These are phyloP conservation scores for Calephelis virginiensis DNA, from an alignment of 1,140 invertebrate genomes.

Conservation along the genomic window DNA sequence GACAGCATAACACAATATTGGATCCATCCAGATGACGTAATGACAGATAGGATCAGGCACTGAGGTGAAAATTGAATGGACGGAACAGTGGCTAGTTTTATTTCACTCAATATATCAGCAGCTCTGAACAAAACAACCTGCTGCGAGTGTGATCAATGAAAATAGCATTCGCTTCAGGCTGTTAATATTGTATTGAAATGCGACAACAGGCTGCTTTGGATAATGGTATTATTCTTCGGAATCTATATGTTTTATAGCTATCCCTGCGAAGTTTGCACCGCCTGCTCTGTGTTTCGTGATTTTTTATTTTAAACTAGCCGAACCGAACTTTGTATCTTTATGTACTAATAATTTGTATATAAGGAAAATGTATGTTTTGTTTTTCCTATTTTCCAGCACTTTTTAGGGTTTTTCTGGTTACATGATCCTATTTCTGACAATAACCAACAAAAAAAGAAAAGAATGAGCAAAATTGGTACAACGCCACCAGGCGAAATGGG, in stretches of 20 bases:
- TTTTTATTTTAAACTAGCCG: too few relatives aligned
- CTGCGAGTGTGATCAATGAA: constrained; percentile 55
- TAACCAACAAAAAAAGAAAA: too few relatives aligned
- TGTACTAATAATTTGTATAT: too few relatives aligned
- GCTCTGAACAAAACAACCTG: constrained; percentile 55
- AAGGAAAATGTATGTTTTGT: too few relatives aligned
- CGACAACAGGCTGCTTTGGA: constrained; percentile 7
- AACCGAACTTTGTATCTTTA: too few relatives aligned
- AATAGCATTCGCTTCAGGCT: constrained; percentile 19
- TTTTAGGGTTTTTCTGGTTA: too few relatives aligned
- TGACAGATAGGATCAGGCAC: constrained; percentile 45
- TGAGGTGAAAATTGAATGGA: constrained; percentile 41
- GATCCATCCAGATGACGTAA: constrained; percentile 43
- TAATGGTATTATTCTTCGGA: constrained; percentile 7
- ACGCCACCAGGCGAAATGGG: too few relatives aligned
- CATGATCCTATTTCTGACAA: too few relatives aligned
- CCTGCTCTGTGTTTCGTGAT: too few relatives aligned
- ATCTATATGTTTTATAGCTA: neutral
- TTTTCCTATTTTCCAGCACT: too few relatives aligned
- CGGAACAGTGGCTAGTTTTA: constrained; percentile 43
- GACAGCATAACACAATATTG: constrained; percentile 45
- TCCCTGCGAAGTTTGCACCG: too few relatives aligned
- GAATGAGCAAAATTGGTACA: too few relatives aligned
- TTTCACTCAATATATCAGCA: constrained; percentile 61
- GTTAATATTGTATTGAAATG: constrained; percentile 16